Evolutionary conservation across 2,888 invertebrate genomes (phyloP).

Genomic region (Encarsia formosa): DNA sequence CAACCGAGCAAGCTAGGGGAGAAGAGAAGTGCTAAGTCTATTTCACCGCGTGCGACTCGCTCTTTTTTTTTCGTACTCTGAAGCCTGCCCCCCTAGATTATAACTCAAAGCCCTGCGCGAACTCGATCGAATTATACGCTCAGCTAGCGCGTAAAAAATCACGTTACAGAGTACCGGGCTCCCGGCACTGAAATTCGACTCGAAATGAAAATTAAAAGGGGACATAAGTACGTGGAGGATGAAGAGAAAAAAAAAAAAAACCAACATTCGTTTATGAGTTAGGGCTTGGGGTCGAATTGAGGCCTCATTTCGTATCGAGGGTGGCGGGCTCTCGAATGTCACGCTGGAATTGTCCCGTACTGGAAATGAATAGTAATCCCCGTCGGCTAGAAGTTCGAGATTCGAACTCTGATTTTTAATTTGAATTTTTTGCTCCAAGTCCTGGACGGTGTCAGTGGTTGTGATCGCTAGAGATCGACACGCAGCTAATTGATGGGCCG

Average conservation of each 20-base stretch:
- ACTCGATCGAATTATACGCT: slow-evolving; percentile 21
- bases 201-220: slow-evolving; percentile 17
- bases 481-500: too few species aligned
- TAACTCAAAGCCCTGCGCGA: neutral
- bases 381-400: too few species aligned
- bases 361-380: too few species aligned
- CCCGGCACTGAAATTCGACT: slow-evolving; percentile 19
- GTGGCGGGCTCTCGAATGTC: neutral
- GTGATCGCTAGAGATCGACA: too few species aligned
- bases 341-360: too few species aligned
- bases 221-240: neutral
- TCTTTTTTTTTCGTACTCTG: neutral
- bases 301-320: neutral
- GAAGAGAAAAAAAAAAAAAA: too few species aligned
- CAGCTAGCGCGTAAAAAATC: slow-evolving; percentile 10
- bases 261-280: neutral
- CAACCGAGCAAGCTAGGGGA: slow-evolving; percentile 5
- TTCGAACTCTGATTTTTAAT: too few species aligned
- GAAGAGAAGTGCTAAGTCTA: slow-evolving; percentile 6
- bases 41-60: slow-evolving; percentile 5
- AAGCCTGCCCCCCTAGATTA: neutral
- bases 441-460: too few species aligned
- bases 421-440: too few species aligned
- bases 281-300: neutral
- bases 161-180: neutral